Base-by-base conservation (phyloP, 2,113 vertebrate genomes). In the Glaucomys volans region DNA sequence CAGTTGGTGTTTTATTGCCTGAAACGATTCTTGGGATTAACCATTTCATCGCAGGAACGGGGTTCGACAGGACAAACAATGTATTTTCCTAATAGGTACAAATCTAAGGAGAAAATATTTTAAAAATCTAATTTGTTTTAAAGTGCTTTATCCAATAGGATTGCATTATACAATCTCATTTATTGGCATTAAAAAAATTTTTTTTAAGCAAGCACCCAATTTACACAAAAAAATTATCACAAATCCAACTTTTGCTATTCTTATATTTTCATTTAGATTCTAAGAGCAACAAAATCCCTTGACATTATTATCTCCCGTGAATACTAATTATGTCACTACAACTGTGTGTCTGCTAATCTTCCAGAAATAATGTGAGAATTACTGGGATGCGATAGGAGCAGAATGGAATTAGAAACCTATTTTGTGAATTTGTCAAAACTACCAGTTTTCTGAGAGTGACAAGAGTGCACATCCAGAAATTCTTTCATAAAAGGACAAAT, bases 241-340 rank as follows among this genome's bases (percentile, higher is more conserved):
- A 98, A 97, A 94, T 97, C 57, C 88, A 96, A 97, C 97, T 98
- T 98, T 96, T 91, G 50, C 93, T 81, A 81, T 95, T 96, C 93
- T 96, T 97, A n/a, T 94, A 95, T 93, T 98, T 98, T 98, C 97
- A 97, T 98, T 98, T 96, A 96, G 75, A 97, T 66, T 98, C 95
- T 95, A 97, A 98, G 93, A 98, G 96, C 97, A 97, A 97, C 95
- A 92, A 97, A 97, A 66, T 98, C 98, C 96, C 98, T 81, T 92
- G 98, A 98, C 93, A 95, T 95, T 97, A 97, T 98, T 98, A 97
- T 97, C 98, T 98, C 94, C 95, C 91, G 94, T 98, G 97, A 98
- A 98, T 98, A 98, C 98, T 98, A 98, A 99, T 98, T 98, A 97
- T 94, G 95, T 95, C 96, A 96, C 96, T 89, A 96, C 94, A 94